Conservation (phyloP, 2,888 invertebrate genomes). For the Eupithecia inturbata region DNA sequence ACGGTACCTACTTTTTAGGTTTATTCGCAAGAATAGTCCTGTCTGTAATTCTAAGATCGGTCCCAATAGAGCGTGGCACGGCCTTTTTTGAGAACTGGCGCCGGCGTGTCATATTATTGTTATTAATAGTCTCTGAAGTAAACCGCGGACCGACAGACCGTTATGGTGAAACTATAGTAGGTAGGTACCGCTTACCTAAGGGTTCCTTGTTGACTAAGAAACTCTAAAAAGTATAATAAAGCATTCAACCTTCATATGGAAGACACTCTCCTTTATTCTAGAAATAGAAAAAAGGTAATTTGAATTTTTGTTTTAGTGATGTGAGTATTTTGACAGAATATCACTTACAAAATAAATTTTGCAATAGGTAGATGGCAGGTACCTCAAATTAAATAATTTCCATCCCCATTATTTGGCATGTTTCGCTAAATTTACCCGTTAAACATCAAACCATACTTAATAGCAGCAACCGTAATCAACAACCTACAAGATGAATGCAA, state of each 20-base stretch:
- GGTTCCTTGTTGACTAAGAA: background rate
- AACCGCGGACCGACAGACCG: too few relatives aligned
- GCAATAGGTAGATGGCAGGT: background rate
- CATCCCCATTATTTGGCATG: conserved; percentile 7
- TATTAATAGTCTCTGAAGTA: too few relatives aligned
- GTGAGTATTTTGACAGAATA: background rate
- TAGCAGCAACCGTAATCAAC: background rate
- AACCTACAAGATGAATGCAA: background rate
- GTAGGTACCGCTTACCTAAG: too few relatives aligned
- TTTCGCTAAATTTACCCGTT: background rate
- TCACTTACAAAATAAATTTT: conserved; percentile 1
- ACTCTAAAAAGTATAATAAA: background rate
- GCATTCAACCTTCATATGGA: background rate
- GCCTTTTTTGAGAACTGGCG: too few relatives aligned
- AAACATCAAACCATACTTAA: background rate
- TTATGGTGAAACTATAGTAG: too few relatives aligned
- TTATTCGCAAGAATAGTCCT: too few relatives aligned
- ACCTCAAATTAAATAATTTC: background rate
- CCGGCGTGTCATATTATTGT: too few relatives aligned
- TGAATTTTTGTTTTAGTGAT: background rate
- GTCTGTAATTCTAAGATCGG: too few relatives aligned
- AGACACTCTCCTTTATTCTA: background rate
- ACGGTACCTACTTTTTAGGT: too few relatives aligned
- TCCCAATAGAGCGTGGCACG: too few relatives aligned
- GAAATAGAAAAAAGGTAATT: background rate